Percentiles rank a stretch among this genome's conserved stretches.
phyloP scores from a whole-genome alignment of 1,140 invertebrate species.

The Maconellicoccus hirsutus region DNA sequence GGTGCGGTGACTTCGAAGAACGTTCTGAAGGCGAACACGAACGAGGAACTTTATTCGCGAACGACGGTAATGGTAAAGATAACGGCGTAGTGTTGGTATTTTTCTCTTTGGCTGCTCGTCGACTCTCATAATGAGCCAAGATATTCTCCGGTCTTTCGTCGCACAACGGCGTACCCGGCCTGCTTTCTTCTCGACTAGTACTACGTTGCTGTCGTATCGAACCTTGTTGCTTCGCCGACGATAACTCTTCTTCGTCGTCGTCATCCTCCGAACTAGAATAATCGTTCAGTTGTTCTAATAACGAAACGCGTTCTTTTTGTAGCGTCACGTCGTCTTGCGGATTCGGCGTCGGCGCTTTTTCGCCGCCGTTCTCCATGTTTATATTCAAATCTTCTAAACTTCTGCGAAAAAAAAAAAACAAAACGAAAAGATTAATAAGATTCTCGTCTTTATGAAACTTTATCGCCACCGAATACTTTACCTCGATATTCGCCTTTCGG shows the following conservation, averaged over 20 bases:
- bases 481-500: slow-evolving; percentile 13
- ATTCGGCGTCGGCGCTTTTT: slow-evolving; percentile 22
- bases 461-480: too few relatives aligned
- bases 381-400: slow-evolving; percentile 30
- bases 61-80: slow-evolving; percentile 69
- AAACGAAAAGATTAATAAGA: too few relatives aligned
- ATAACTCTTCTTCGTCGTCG: slow-evolving; percentile 31
- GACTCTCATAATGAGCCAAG: slow-evolving; percentile 50
- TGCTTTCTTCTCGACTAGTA: slow-evolving; percentile 44
- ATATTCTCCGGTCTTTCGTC: slow-evolving; percentile 68
- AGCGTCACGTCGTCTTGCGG: slow-evolving; percentile 51
- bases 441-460: too few relatives aligned
- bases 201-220: slow-evolving; percentile 36
- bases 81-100: slow-evolving; percentile 51
- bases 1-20: slow-evolving; percentile 25
- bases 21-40: slow-evolving; percentile 28
- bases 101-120: slow-evolving; percentile 47
- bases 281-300: slow-evolving; percentile 57
- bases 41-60: slow-evolving; percentile 53
- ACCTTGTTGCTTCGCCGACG: slow-evolving; percentile 32
- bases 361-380: slow-evolving; percentile 25
- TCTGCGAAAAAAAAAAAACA: slow-evolving; percentile 28
- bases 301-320: slow-evolving; percentile 55
- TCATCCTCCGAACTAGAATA: slow-evolving; percentile 51
- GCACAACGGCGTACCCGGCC: slow-evolving; percentile 69